phyloP scores from a whole-genome alignment of 2,113 vertebrate species.

The Cyphomyrus discorhynchus region DNA sequence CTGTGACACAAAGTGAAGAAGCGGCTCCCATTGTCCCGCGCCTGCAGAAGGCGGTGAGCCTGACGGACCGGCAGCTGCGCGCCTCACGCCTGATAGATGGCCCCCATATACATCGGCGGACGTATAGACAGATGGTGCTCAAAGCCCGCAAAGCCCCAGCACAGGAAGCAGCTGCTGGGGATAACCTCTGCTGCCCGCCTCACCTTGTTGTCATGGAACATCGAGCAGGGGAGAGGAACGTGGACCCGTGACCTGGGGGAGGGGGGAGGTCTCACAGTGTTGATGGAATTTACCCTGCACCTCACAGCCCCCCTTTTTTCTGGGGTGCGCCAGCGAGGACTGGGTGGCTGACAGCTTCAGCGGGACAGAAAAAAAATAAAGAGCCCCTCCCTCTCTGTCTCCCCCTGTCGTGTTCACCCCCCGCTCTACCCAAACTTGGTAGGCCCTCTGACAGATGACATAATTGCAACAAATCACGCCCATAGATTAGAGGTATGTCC shows the following conservation, averaged over 20 bases:
- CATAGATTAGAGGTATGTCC: conserved; percentile 46
- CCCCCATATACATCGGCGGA: conserved; percentile 86
- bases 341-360: conserved; percentile 21
- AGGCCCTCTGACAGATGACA: conserved; percentile 20
- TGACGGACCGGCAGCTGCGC: conserved; percentile 82
- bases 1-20: conserved; percentile 95
- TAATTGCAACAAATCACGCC: conserved; percentile 36
- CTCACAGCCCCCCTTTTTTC: conserved; percentile 22
- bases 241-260: conserved; percentile 49
- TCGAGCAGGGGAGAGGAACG: conserved; percentile 78
- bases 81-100: conserved; percentile 88
- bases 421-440: not conserved
- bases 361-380: conserved; percentile 32
- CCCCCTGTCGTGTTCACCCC: not conserved
- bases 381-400: conserved; percentile 20
- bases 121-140: conserved; percentile 97
- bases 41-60: conserved; percentile 68
- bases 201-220: conserved; percentile 98
- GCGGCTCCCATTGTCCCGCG: conserved; percentile 81
- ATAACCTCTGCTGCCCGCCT: conserved; percentile 85
- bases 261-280: conserved; percentile 52
- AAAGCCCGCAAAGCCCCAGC: conserved; percentile 85
- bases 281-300: conserved; percentile 45
- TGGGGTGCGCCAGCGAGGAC: conserved; percentile 19
- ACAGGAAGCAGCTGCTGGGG: conserved; percentile 91